Conservation (phyloP, 2,113 vertebrate genomes). For the Tympanuchus pallidicinctus region DNA sequence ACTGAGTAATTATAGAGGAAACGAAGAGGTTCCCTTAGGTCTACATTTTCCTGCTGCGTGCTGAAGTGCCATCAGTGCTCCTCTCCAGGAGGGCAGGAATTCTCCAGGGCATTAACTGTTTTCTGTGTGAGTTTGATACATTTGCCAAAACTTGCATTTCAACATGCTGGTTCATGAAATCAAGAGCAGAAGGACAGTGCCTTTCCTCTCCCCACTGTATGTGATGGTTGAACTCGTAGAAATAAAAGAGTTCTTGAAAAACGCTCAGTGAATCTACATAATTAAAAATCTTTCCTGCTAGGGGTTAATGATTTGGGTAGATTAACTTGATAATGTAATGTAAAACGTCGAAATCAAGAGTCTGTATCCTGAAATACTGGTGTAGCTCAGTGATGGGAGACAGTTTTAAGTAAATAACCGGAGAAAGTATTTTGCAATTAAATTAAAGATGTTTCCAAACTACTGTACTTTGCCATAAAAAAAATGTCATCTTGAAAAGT, state of each 20-base stretch:
- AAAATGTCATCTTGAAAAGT: constrained; percentile 58
- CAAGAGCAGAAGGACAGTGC: background rate
- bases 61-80: background rate
- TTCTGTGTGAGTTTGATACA: background rate
- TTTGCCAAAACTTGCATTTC: background rate
- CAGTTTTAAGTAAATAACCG: constrained; percentile 68
- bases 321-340: constrained; percentile 59
- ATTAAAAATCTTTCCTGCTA: constrained; percentile 71
- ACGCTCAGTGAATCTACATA: constrained; percentile 50
- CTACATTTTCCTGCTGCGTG: background rate
- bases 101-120: background rate
- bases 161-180: constrained; percentile 6
- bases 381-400: background rate
- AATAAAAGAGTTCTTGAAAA: constrained; percentile 55
- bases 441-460: constrained; percentile 74
- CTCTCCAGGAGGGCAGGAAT: background rate
- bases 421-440: constrained; percentile 66
- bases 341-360: constrained; percentile 31
- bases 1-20: background rate
- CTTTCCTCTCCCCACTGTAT: background rate
- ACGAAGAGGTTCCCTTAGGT: background rate
- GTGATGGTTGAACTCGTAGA: background rate
- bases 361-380: constrained; percentile 19
- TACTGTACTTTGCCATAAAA: constrained; percentile 59
- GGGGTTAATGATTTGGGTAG: constrained; percentile 65